Evolutionary conservation across 2,797 vertebrate genomes (phyloP).

Genomic region (Spea hammondii): DNA sequence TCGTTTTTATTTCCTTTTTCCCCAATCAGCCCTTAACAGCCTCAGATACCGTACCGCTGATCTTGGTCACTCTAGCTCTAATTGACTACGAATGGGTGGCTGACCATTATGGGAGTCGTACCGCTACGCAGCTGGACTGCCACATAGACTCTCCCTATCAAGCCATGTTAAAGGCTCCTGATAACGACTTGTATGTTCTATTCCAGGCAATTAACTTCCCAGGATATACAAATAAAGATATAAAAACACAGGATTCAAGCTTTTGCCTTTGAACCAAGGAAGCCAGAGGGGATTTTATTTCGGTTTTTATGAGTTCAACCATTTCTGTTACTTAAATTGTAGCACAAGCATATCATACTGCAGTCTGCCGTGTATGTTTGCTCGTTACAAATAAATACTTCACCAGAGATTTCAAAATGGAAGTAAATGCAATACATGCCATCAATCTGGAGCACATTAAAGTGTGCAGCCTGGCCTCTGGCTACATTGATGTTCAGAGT

Average conservation of each 20-base stretch:
- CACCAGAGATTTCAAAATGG: slow-evolving; percentile 32
- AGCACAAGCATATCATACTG: background rate
- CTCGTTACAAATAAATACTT: slow-evolving; percentile 39
- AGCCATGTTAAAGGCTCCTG: background rate
- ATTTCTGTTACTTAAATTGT: background rate
- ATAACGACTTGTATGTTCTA: slow-evolving; percentile 17
- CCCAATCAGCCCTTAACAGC: too few species aligned
- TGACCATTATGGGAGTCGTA: too few species aligned
- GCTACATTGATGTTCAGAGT: slow-evolving; percentile 55
- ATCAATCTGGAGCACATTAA: slow-evolving; percentile 58
- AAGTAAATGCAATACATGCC: slow-evolving; percentile 32
- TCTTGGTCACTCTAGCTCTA: too few species aligned
- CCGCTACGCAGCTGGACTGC: too few species aligned
- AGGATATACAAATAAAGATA: slow-evolving; percentile 23
- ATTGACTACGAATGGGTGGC: too few species aligned
- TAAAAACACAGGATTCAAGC: slow-evolving; percentile 30
- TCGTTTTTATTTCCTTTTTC: too few species aligned
- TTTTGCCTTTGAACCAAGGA: slow-evolving; percentile 37
- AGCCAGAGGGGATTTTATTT: background rate
- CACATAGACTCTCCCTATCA: too few species aligned
- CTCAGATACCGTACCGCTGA: too few species aligned
- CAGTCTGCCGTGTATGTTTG: slow-evolving; percentile 38
- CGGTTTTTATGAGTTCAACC: slow-evolving; percentile 28
- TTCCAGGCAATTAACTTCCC: slow-evolving; percentile 18
- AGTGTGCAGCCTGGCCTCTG: slow-evolving; percentile 53